Base-by-base conservation (phyloP, 2,797 vertebrate genomes). In the Oreonectes daqikongensis region DNA sequence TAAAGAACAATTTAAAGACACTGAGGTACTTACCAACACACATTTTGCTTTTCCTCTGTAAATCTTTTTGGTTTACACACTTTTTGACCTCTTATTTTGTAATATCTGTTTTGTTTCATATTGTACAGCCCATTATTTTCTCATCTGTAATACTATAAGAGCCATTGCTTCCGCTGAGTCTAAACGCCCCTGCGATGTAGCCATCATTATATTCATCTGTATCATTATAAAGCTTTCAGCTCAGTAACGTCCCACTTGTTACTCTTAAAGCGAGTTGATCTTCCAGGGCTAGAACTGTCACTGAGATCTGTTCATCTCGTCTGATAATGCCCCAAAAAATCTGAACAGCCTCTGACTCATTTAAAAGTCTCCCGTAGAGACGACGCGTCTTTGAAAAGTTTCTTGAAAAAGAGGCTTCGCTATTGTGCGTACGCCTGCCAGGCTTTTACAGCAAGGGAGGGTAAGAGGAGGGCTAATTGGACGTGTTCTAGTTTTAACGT, bases 21-120 rank as follows among this genome's bases (percentile, higher is more conserved):
- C 86, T 5, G 93, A 95, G 94, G 95, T 96, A 90, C 2, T 24
- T 12, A 48, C 22, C 68, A 20, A 55, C 30, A 38, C 5, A 68
- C 14, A 52, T 5, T 53, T 11, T 4, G 1, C 52, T 24, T 50
- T 65, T 38, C 9, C 32, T 40, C 50, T n/a, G n/a, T n/a, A 40
- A 30, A 65, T n/a, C 46, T 17, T 18, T 64, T 52, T 59, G 24
- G 5, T 44, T 59, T 30, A 59, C 5, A 30, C 4, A 10, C 18
- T 60, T 4, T 18, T 22, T 61, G 14, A 20, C 48, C 28, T 48
- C 9, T 2, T 18, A 72, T 32, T 72, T 35, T 2, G 9, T 72
- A 53, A 24, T 55, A 55, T 63, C 22, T 12, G 48, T 48, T 63
- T 50, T n/a, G 14, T 22, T 50, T 50, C 18, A 50, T 35, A 63